Evolutionary conservation across 2,113 vertebrate species (phyloP).

Genomic region (Delphinus delphis): DNA sequence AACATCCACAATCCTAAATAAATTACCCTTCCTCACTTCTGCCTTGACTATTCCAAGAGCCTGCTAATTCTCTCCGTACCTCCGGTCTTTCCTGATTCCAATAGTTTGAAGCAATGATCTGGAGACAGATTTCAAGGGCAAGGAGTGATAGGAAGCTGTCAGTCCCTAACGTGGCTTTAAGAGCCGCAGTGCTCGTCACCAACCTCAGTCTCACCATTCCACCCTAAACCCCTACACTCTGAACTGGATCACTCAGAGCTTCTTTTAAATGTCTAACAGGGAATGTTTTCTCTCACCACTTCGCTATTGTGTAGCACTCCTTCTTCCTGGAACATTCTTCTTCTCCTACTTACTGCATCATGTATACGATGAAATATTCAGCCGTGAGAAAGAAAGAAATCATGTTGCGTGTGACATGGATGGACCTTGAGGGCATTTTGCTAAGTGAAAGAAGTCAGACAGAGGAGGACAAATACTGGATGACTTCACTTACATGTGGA

Average conservation of each 20-base stretch:
- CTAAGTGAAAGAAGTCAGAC: not conserved
- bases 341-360: not conserved
- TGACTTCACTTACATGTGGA: not conserved
- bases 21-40: not conserved
- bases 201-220: too few species aligned
- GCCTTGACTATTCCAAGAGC: not conserved
- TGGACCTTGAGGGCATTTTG: not conserved
- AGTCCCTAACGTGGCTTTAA: not conserved
- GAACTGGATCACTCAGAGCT: not conserved
- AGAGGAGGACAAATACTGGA: not conserved
- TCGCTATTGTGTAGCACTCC: not conserved
- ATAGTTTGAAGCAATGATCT: not conserved
- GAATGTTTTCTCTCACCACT: not conserved
- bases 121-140: not conserved
- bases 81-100: not conserved
- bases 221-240: not conserved
- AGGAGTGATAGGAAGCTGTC: not conserved
- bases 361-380: not conserved
- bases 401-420: not conserved
- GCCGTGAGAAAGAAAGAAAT: not conserved
- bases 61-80: too few species aligned
- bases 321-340: not conserved
- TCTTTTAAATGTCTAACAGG: not conserved
- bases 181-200: not conserved
- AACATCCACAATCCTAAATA: not conserved